Evolutionary conservation across 2,797 vertebrate species (phyloP).

Genomic region (Channallabes apus): DNA sequence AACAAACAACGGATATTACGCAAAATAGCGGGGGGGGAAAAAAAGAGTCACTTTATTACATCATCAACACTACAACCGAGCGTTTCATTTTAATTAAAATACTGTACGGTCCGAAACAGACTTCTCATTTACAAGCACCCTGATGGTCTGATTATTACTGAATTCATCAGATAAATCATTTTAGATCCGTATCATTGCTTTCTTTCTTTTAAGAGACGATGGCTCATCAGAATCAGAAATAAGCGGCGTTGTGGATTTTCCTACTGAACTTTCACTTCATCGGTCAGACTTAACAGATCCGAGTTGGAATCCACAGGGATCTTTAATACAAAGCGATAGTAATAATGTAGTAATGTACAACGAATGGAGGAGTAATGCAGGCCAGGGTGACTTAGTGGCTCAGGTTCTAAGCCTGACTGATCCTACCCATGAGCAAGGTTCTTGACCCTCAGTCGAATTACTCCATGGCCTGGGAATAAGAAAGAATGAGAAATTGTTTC

Average conservation of each 20-base stretch:
- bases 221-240: background rate
- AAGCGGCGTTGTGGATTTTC: background rate
- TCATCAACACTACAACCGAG: background rate
- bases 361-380: background rate
- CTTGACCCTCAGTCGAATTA: background rate
- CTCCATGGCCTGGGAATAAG: background rate
- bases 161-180: slow-evolving; percentile 13
- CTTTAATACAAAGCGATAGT: background rate
- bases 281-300: slow-evolving; percentile 1
- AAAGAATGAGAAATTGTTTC: background rate
- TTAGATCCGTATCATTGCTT: background rate
- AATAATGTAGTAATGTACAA: background rate
- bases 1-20: slow-evolving; percentile 6
- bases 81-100: background rate
- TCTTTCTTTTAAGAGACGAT: background rate
- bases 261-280: background rate
- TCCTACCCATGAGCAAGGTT: background rate
- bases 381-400: background rate
- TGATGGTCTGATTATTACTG: background rate
- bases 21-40: background rate
- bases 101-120: background rate
- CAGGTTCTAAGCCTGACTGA: background rate
- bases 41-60: slow-evolving; percentile 1
- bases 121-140: background rate
- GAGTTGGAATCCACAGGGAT: background rate